A percentile compares a stretch with the other conserved stretches of the same genome.
phyloP scores from a whole-genome alignment of 2,113 vertebrate genomes.

The Callocephalon fimbriatum region DNA sequence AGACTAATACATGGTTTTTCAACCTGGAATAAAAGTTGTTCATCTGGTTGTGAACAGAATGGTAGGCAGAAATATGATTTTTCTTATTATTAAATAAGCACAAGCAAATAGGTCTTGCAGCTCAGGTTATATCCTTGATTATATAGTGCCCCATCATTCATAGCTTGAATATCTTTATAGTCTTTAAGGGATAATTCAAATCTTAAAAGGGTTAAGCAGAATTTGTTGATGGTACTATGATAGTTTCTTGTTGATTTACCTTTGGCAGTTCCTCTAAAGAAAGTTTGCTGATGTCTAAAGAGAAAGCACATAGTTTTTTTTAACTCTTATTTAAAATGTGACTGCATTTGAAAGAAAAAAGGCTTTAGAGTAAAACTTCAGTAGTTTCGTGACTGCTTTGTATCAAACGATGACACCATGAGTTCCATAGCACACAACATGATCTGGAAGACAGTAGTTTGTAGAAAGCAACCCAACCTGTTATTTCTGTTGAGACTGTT shows the following conservation, averaged over 20 bases:
- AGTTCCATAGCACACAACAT: neutral
- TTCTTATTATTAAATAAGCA: neutral
- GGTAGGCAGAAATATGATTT: neutral
- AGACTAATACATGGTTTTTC: neutral
- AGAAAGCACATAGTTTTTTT: neutral
- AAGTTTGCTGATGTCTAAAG: neutral
- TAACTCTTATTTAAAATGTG: neutral
- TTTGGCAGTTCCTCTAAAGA: neutral
- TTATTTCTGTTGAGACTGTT: neutral
- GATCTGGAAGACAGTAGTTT: neutral
- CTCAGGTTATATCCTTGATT: neutral
- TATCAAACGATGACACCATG: neutral
- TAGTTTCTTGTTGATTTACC: neutral
- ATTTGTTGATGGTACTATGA: neutral
- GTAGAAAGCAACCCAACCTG: neutral
- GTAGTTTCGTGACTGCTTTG: neutral
- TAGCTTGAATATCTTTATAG: neutral
- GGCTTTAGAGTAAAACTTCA: neutral
- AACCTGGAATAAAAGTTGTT: neutral
- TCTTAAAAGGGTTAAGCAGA: neutral
- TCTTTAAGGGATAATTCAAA: neutral
- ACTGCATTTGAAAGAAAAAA: neutral
- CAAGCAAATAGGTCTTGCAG: neutral
- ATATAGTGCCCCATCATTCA: neutral
- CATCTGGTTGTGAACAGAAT: neutral